phyloP scores from a whole-genome alignment of 2,888 invertebrate species.

The Tromatobia lineatoria region DNA sequence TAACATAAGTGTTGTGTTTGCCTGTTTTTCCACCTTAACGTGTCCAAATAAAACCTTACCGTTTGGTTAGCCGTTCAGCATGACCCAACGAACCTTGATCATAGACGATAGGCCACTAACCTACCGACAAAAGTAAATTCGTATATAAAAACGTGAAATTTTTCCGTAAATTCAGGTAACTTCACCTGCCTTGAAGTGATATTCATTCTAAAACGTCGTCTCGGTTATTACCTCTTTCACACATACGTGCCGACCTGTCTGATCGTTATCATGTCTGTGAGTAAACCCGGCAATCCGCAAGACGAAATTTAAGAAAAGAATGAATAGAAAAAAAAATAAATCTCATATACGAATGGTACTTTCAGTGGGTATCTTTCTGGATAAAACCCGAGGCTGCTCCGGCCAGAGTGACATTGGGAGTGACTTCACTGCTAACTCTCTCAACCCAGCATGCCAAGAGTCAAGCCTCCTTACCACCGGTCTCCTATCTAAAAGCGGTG shows the following conservation, averaged over 20 bases:
- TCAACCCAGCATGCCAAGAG: constrained; percentile 98
- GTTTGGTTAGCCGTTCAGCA: neutral
- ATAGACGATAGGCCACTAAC: neutral
- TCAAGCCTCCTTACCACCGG: constrained; percentile 96
- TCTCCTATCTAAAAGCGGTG: constrained; percentile 96
- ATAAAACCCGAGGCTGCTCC: constrained; percentile 98
- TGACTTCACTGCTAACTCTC: constrained; percentile 94
- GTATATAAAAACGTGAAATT: constrained; percentile 28
- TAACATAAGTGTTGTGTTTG: neutral
- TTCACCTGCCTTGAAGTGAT: constrained; percentile 97
- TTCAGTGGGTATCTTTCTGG: constrained; percentile 97
- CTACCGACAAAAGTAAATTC: constrained; percentile 19
- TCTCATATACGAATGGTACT: constrained; percentile 66
- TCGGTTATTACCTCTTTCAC: constrained; percentile 97
- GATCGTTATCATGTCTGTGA: constrained; percentile 97
- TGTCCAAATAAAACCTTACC: neutral
- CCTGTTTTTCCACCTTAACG: neutral
- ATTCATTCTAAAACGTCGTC: constrained; percentile 94
- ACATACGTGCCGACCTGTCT: constrained; percentile 97
- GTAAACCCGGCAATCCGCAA: constrained; percentile 79
- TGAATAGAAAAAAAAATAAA: neutral
- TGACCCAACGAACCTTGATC: neutral
- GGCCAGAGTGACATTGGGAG: constrained; percentile 96
- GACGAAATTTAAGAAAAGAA: constrained; percentile 1
- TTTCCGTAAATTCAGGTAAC: constrained; percentile 88